These are phyloP conservation scores for Acanthosepion esculentum DNA, from an alignment of 2,888 invertebrate genomes.

Conservation along the genomic window DNA sequence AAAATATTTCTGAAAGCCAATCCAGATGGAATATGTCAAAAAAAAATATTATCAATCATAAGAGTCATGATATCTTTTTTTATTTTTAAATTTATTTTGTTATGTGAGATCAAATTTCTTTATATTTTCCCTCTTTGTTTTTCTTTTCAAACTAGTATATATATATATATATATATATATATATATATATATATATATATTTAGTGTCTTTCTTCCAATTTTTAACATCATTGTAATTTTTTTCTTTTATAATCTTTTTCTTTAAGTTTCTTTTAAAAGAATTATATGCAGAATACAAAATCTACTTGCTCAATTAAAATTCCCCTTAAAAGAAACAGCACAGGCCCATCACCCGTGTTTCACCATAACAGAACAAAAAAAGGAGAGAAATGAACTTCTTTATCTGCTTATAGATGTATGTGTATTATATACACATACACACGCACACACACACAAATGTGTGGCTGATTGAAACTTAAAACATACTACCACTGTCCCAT, in stretches of 20 bases:
- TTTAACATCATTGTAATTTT: conserved; percentile 6
- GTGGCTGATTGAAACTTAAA: neutral
- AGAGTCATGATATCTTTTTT: neutral
- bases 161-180: neutral
- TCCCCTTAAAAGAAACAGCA: neutral
- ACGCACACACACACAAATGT: neutral
- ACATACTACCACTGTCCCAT: neutral
- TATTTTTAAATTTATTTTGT: neutral
- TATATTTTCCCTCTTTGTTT: neutral
- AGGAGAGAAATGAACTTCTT: neutral
- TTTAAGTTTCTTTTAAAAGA: neutral
- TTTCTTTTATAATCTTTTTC: neutral
- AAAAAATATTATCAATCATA: neutral
- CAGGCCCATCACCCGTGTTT: neutral
- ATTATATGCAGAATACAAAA: neutral
- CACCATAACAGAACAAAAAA: neutral
- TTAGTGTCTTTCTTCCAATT: neutral
- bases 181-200: too few species aligned
- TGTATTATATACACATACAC: neutral
- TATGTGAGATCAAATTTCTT: neutral
- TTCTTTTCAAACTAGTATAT: neutral
- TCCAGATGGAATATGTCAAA: neutral
- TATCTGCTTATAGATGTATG: neutral
- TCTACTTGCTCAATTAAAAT: neutral
- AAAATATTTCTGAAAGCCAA: conserved; percentile 45